Conservation (phyloP, 2,888 invertebrate species). For the Ptilodon capucinus region DNA sequence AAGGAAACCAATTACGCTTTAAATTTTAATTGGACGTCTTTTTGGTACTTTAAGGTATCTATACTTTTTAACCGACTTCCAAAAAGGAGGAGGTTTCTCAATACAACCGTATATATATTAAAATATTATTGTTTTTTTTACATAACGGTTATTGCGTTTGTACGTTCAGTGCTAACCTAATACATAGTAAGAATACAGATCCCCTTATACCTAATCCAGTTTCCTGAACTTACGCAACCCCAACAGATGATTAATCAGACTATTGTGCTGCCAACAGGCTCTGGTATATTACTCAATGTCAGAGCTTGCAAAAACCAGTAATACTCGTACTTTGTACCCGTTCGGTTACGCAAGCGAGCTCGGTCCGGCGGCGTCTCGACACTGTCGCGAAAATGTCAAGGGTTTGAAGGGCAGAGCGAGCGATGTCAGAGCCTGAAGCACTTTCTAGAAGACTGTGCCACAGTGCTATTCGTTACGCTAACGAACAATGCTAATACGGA, state of each 20-base stretch:
- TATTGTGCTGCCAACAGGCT: neutral
- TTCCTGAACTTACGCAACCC: neutral
- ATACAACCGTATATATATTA: no score
- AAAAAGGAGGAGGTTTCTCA: no score
- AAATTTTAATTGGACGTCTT: no score
- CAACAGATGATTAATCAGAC: neutral
- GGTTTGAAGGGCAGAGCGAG: neutral
- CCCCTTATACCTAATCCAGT: neutral
- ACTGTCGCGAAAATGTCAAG: neutral
- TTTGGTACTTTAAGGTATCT: no score
- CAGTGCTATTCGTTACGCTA: no score
- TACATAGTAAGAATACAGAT: no score
- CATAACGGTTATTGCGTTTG: no score
- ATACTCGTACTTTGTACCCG: neutral
- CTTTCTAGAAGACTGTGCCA: neutral
- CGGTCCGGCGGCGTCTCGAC: neutral
- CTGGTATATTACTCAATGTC: neutral
- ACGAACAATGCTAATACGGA: no score
- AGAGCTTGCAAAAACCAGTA: neutral
- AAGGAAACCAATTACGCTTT: no score
- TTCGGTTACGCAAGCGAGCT: neutral
- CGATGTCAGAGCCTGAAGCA: neutral
- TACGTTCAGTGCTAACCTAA: no score
- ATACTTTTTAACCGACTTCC: no score
- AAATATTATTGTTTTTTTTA: no score